Evolutionary conservation across 2,888 invertebrate species (phyloP).

Genomic region (Quadroppia sp.): DNA sequence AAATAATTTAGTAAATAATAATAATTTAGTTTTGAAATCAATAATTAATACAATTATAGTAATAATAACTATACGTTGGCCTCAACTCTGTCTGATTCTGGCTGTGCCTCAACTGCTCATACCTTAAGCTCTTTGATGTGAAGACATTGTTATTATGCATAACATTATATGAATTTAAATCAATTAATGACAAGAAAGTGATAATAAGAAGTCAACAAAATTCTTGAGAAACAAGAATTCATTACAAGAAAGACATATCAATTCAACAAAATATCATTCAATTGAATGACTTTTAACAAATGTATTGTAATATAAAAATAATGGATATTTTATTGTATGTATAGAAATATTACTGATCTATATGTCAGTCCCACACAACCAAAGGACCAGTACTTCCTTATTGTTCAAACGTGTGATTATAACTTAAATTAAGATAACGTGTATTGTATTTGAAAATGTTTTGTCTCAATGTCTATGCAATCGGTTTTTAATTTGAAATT

Average conservation of each 20-base stretch:
- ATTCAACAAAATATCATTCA: background rate
- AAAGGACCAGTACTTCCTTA: slow-evolving; percentile 4
- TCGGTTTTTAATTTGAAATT: no score
- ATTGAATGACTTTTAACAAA: background rate
- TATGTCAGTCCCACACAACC: background rate
- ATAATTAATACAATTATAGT: no score
- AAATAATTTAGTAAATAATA: no score
- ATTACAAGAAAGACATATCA: slow-evolving; percentile 21
- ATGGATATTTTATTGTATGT: background rate
- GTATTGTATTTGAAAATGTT: background rate
- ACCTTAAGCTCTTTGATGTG: background rate
- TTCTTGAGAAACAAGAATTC: background rate
- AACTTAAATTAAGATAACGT: background rate
- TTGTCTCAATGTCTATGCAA: background rate
- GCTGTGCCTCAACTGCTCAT: slow-evolving; percentile 29
- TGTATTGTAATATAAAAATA: background rate
- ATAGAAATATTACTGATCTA: background rate
- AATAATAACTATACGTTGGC: background rate
- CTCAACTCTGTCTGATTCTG: background rate
- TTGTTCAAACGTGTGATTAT: background rate
- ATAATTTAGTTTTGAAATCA: no score
- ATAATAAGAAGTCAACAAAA: slow-evolving; percentile 1
- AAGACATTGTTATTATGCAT: slow-evolving; percentile 7
- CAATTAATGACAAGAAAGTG: slow-evolving; percentile 4
- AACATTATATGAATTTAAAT: background rate